Percentiles rank a stretch among this genome's conserved stretches.
Conservation (phyloP, 2,797 vertebrate genomes). For the Labroides dimidiatus region DNA sequence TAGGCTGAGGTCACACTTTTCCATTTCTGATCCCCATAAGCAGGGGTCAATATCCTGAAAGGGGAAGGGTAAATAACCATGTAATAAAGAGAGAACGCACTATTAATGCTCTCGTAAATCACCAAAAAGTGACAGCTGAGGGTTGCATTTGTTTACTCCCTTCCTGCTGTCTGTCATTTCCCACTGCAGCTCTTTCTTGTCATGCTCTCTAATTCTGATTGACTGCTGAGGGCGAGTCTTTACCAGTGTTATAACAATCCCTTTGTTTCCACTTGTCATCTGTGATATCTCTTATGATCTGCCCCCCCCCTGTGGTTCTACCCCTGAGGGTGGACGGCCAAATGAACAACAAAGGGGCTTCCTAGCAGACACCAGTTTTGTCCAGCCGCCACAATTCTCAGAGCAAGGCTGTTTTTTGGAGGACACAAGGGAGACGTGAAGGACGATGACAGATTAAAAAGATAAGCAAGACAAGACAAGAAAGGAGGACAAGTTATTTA, state of each 20-base stretch:
- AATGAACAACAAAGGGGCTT: conserved; percentile 31
- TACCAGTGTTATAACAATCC: conserved; percentile 23
- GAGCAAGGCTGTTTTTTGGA: conserved; percentile 21
- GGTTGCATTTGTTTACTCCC: conserved; percentile 7
- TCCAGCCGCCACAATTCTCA: conserved; percentile 30
- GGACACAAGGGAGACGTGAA: conserved; percentile 28
- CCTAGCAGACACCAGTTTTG: conserved; percentile 22
- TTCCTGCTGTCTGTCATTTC: conserved; percentile 5
- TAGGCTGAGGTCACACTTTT: conserved; percentile 51
- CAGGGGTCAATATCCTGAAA: conserved; percentile 50
- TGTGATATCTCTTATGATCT: conserved; percentile 31
- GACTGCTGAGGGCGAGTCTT: conserved; percentile 31
- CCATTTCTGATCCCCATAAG: conserved; percentile 55
- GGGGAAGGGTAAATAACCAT: conserved; percentile 25
- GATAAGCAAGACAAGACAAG: neutral
- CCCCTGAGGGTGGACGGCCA: conserved; percentile 14
- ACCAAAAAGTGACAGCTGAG: conserved; percentile 15
- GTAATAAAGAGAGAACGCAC: conserved; percentile 17
- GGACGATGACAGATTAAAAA: conserved; percentile 42
- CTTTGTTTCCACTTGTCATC: conserved; percentile 38
- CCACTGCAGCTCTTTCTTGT: conserved; percentile 9
- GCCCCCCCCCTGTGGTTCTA: conserved; percentile 10
- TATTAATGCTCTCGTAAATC: conserved; percentile 32
- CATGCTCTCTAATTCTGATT: conserved; percentile 24
- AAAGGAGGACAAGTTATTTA: neutral